phyloP scores from a whole-genome alignment of 1,140 invertebrate genomes.

The Microvelia longipes region DNA sequence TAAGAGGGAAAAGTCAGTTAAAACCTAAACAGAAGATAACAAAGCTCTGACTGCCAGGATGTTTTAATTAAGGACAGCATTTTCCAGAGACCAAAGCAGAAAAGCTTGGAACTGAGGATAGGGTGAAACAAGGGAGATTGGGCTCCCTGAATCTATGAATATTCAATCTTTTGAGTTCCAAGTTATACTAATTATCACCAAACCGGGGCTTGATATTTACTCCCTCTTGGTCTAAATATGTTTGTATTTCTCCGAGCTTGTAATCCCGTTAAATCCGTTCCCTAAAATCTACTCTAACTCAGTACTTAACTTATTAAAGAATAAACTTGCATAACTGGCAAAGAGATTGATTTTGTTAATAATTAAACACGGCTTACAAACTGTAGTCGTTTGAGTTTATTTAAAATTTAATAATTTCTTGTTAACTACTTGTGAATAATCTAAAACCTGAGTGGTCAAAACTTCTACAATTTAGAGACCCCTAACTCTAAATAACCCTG shows the following conservation, averaged over 20 bases:
- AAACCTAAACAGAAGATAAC: not conserved
- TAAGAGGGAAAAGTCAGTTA: not conserved
- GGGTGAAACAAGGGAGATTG: not conserved
- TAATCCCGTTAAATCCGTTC: not conserved
- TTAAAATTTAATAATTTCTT: too few species aligned
- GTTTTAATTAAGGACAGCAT: not conserved
- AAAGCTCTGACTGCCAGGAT: not conserved
- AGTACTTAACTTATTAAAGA: conserved; percentile 3
- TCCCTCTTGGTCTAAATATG: not conserved
- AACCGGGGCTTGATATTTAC: conserved; percentile 2
- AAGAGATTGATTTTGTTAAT: not conserved
- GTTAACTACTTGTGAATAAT: too few species aligned
- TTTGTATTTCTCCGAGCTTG: not conserved
- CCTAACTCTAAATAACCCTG: too few species aligned
- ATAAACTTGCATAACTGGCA: not conserved
- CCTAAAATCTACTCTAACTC: not conserved
- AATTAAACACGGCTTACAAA: too few species aligned
- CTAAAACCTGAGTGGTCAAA: too few species aligned
- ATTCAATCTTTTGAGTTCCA: not conserved
- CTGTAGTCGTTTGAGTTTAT: too few species aligned
- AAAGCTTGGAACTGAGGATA: not conserved
- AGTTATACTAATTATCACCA: conserved; percentile 2
- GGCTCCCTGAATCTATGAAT: not conserved
- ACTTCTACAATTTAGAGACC: too few species aligned
- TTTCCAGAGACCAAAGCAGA: not conserved